Percentiles rank a stretch among this genome's conserved stretches.
Conservation (phyloP, 2,797 vertebrate genomes). For the Onychomys torridus region DNA sequence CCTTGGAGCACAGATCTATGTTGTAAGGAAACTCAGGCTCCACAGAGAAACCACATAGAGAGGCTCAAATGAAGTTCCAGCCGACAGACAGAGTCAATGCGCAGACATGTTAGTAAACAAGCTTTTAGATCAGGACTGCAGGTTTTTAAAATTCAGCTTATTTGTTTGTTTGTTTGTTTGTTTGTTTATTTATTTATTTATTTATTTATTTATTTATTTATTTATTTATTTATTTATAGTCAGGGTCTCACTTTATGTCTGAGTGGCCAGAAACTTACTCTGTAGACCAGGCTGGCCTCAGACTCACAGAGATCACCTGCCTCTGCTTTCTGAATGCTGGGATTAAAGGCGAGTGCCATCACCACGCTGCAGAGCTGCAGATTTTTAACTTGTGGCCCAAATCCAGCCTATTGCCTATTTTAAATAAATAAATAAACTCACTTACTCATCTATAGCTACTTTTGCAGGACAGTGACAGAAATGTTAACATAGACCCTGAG, state of each 20-base stretch:
- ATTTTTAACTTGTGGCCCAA: conserved; percentile 23
- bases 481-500: background rate
- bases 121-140: background rate
- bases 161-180: background rate
- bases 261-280: background rate
- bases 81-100: background rate
- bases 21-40: background rate
- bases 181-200: background rate
- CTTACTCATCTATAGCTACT: conserved; percentile 21
- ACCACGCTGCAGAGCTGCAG: background rate
- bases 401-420: background rate
- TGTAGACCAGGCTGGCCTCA: background rate
- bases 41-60: background rate
- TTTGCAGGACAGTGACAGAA: background rate
- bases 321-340: background rate
- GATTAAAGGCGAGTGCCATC: background rate
- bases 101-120: background rate
- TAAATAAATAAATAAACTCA: conserved; percentile 29
- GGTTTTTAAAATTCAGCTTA: background rate
- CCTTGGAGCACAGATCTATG: background rate
- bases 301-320: background rate
- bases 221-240: background rate
- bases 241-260: background rate
- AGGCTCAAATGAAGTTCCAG: background rate
- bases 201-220: background rate